These are phyloP conservation scores for Caenorhabditis afra DNA, from an alignment of 2,888 invertebrate species.

Conservation along the genomic window DNA sequence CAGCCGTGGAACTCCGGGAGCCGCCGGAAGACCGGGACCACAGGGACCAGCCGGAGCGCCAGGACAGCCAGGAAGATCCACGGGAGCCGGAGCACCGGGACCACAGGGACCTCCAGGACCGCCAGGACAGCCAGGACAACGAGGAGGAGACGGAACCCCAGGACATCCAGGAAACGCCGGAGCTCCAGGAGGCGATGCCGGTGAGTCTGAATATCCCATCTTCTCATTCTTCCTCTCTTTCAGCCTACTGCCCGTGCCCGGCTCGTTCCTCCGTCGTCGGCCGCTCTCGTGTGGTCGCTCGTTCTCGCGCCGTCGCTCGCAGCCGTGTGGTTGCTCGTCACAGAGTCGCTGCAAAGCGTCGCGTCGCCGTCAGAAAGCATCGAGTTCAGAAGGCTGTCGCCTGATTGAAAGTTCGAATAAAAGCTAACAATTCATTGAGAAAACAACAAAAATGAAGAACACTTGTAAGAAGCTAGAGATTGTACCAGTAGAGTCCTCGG, in stretches of 20 bases:
- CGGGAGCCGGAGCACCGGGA: conserved; percentile 48
- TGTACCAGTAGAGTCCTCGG: conserved; percentile 31
- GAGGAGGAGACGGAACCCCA: conserved; percentile 42
- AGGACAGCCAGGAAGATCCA: conserved; percentile 54
- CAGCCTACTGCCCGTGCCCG: conserved; percentile 59
- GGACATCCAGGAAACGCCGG: conserved; percentile 52
- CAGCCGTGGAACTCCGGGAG: conserved; percentile 49
- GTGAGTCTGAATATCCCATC: background rate
- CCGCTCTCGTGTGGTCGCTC: conserved; percentile 45
- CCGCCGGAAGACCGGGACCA: conserved; percentile 53
- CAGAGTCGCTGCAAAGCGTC: conserved; percentile 39
- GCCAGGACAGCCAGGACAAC: conserved; percentile 39
- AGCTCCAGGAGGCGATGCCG: conserved; percentile 49
- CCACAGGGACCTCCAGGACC: conserved; percentile 52
- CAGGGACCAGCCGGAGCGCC: conserved; percentile 48
- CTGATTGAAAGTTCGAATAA: background rate
- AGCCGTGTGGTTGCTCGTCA: conserved; percentile 30
- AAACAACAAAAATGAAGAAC: background rate
- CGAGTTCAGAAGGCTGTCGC: conserved; percentile 49
- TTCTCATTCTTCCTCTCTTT: background rate
- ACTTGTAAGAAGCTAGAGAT: background rate
- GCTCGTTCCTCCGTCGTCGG: conserved; percentile 36
- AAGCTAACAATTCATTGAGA: conserved; percentile 4
- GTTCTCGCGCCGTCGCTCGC: conserved; percentile 28
- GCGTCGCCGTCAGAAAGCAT: conserved; percentile 43